Percentiles rank a stretch among this genome's conserved stretches.
Evolutionary conservation across 2,113 vertebrate species (phyloP).

Genomic region (Tragelaphus strepsiceros): DNA sequence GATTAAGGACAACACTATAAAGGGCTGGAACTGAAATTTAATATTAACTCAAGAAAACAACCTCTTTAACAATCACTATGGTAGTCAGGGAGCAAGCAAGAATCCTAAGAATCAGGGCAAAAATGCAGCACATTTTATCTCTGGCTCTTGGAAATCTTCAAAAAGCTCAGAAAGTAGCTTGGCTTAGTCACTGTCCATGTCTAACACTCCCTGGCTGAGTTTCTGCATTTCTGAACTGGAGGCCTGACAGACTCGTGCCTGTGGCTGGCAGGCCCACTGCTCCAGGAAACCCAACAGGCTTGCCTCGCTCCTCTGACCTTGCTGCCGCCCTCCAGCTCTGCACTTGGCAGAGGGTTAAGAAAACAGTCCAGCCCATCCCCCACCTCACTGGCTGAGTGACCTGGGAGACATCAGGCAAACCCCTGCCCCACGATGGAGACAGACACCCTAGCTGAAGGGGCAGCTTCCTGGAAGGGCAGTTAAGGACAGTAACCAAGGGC

Average conservation of each 20-base stretch:
- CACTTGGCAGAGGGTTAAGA: neutral
- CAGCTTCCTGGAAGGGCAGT: neutral
- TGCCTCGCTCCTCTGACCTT: neutral
- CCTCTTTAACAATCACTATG: conserved; percentile 21
- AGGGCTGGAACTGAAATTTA: conserved; percentile 49
- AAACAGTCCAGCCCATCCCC: neutral
- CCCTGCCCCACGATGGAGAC: neutral
- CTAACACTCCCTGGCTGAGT: neutral
- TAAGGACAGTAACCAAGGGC: neutral
- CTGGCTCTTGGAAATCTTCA: conserved; percentile 1
- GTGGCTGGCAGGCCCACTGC: neutral
- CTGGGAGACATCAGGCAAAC: neutral
- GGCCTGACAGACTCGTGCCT: neutral
- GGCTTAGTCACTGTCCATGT: neutral
- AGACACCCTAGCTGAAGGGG: neutral
- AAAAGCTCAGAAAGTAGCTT: neutral
- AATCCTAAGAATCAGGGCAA: neutral
- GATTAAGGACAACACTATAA: conserved; percentile 47
- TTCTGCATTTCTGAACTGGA: neutral
- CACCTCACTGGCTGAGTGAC: neutral
- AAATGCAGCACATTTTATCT: conserved; percentile 12
- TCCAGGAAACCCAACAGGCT: neutral
- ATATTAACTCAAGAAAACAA: conserved; percentile 22
- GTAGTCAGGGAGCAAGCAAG: neutral
- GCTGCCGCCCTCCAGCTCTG: neutral